Evolutionary conservation across 1,140 invertebrate species (phyloP), one percentile per base, ranked within the genome.

Genomic region (Aphaenogaster ashmeadi): DNA sequence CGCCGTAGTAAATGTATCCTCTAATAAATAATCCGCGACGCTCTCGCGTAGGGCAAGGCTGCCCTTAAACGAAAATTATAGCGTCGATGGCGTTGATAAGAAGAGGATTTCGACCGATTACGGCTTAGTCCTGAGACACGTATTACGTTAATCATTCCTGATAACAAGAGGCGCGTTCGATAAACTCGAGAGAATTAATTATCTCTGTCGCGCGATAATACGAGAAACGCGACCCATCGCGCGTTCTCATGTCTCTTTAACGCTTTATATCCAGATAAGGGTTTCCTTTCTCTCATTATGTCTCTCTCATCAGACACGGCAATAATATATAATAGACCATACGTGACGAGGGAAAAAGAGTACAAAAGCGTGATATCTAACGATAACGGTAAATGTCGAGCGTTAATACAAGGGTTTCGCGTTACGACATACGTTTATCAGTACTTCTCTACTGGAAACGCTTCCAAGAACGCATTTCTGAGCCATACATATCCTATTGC

Each of bases 131-230:
- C 27, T 27, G 69, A 60, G 80, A 84, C 80, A 83, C 80, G 80
- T 84, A 84, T 75, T 84, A 75, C 80, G 80, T 84, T 75, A 75
- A 75, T 84, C 69, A 75, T 75, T 47, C 44, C 80, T 38, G 80
- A 84, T 74, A 84, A 84, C 54, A 41, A 74, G 54, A 54, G 67
- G n/a, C 36, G 18, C 80, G 54, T 47, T 75, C 69, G 80, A 74
- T 84, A 75, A 84, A 74, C 69, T 84, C 7, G 41, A 9, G 52
- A 50, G 27, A 84, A 84, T 84, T 84, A 84, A 84, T 84, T 84
- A 75, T 84, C 54, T 41, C 33, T 80, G 60, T 54, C 27, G 41
- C 54, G 44, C 41, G 71, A 60, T 84, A 84, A 74, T 60, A 7
- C 27, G 80, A 36, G 60, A 60, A 60, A 75, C 54, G 36, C 80